phyloP scores from a whole-genome alignment of 2,888 invertebrate genomes.

The Hydraecia micacea region DNA sequence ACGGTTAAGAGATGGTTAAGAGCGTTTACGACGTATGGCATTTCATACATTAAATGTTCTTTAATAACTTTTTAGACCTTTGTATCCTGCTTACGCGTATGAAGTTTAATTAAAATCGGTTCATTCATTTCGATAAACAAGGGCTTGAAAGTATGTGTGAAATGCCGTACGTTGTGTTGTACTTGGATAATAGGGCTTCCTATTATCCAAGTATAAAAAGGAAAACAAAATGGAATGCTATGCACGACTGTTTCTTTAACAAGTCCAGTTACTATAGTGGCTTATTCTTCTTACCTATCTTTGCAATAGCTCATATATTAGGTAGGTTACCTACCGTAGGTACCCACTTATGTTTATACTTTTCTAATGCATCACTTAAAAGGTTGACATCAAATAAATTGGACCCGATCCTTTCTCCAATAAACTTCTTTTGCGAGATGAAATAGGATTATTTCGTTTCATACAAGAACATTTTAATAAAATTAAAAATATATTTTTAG shows the following conservation, averaged over 20 bases:
- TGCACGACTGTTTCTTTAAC: neutral
- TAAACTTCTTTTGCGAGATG: constrained; percentile 27
- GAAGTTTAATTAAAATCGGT: too few relatives aligned
- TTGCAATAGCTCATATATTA: neutral
- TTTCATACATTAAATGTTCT: too few relatives aligned
- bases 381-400: constrained; percentile 56
- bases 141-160: too few relatives aligned
- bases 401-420: constrained; percentile 6
- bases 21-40: too few relatives aligned
- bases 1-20: too few relatives aligned
- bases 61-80: too few relatives aligned
- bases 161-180: too few relatives aligned
- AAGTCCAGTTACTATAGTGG: neutral
- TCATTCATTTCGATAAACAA: too few relatives aligned
- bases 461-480: constrained; percentile 54
- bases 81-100: too few relatives aligned
- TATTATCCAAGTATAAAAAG: too few relatives aligned
- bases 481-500: constrained; percentile 50
- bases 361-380: constrained; percentile 39
- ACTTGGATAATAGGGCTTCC: too few relatives aligned
- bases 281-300: neutral
- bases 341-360: neutral
- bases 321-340: neutral
- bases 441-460: constrained; percentile 38
- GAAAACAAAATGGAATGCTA: neutral